Evolutionary conservation across 2,113 vertebrate species (phyloP), one percentile per base, ranked within the genome.

Genomic region (Recurvirostra avosetta): DNA sequence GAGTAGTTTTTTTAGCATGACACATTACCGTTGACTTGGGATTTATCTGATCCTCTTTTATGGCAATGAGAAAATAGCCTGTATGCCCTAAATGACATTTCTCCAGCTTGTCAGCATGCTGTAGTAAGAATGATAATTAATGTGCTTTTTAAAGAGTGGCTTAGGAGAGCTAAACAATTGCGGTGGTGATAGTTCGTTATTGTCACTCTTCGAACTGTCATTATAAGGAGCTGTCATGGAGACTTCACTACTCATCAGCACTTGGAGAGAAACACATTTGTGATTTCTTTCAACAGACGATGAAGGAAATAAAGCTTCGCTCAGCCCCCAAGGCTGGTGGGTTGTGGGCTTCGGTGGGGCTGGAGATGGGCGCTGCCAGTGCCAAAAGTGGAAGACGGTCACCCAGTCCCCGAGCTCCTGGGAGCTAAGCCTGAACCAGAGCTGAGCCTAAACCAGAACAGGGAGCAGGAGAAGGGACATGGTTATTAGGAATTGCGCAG

Each of bases 1-100:
- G 91, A 73, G 77, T 29, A 49, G 73, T 45, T 89, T 89, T 76
- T 94, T 78, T 45, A 94, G 66, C 56, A 15, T 34, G 92, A 79
- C 77, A 82, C 34, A 19, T 92, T 55, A 38, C 49, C 0, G 1
- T 25, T 91, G 86, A 83, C 76, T 94, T 72, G 73, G 89, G 95
- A 78, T 88, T 95, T 94, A 94, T 94, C 94, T 94, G 86, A 45
- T 95, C 65, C 13, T 97, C 92, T 47, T 94, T 84, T 72, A 88
- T 95, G 91, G 70, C 43, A 15, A 53, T 0, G 61, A 91, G 70
- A 61, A 95, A 94, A 92, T 21, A 84, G 83, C 86, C 84, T 38
- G 12, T 49, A 6, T 75, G 80, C 77, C 86, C 91, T 79, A n/a
- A 87, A 73, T 92, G 95, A 47, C 74, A 70, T 86, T 91, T 55